phyloP scores from a whole-genome alignment of 92 coral and sea anemone species.

The Muricea muricata region DNA sequence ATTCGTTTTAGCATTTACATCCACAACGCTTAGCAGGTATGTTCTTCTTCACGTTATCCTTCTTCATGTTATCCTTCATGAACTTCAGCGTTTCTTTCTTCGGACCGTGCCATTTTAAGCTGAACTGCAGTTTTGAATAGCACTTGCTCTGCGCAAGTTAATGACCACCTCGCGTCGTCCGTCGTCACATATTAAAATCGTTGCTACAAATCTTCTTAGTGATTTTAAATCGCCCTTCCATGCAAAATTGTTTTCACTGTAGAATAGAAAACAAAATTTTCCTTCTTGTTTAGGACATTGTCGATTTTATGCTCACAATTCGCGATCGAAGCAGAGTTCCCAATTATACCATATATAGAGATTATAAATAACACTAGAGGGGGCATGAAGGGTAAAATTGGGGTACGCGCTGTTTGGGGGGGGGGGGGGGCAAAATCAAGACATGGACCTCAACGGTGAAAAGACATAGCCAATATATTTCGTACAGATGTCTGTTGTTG shows the following conservation, averaged over 20 bases:
- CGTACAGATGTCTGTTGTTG: no score
- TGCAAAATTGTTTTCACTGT: not conserved
- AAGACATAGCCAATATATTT: no score
- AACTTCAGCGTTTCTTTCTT: not conserved
- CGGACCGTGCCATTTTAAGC: conserved; percentile 11
- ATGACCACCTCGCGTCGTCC: conserved; percentile 5
- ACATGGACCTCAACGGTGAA: no score
- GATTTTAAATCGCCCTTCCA: conserved; percentile 10
- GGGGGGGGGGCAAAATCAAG: no score
- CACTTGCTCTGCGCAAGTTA: not conserved
- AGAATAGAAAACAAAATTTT: not conserved
- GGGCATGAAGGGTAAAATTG: no score
- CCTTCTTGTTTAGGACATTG: not conserved
- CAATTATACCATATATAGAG: no score
- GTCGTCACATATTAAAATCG: not conserved
- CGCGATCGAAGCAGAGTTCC: no score
- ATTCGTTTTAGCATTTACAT: not conserved
- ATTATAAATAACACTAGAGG: no score
- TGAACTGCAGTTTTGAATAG: not conserved
- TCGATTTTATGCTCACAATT: not conserved
- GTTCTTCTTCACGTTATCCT: no score
- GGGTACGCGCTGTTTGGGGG: no score
- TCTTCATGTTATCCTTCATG: not conserved
- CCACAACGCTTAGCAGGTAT: not conserved
- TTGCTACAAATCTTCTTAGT: not conserved